Percentiles rank a stretch among this genome's conserved stretches.
These are phyloP conservation scores for Megaptera novaeangliae DNA, from an alignment of 2,113 vertebrate genomes.

Conservation along the genomic window DNA sequence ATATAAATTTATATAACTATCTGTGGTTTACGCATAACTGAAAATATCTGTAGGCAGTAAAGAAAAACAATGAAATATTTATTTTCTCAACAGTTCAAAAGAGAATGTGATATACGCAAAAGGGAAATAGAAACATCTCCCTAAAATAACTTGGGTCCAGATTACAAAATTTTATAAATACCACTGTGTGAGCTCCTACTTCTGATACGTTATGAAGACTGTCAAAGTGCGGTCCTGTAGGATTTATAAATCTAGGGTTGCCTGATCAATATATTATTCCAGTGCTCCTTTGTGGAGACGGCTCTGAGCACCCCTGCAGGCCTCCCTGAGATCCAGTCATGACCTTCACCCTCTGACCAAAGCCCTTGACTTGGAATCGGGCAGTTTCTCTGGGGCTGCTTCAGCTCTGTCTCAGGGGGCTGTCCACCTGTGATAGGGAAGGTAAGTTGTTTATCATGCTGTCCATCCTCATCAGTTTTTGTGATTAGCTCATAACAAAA, in stretches of 20 bases:
- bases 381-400: neutral
- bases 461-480: neutral
- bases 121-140: neutral
- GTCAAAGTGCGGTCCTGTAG: no score
- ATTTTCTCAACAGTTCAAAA: neutral
- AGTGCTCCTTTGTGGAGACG: neutral
- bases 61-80: neutral
- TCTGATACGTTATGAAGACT: neutral
- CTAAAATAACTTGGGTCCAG: neutral
- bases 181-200: neutral
- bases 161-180: neutral
- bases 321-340: no score
- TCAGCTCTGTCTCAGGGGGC: neutral
- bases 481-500: neutral
- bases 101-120: neutral
- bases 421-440: neutral
- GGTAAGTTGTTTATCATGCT: no score
- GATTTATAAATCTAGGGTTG: neutral
- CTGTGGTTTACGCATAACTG: no score
- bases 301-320: neutral
- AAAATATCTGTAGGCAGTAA: no score
- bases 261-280: neutral
- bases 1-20: no score
- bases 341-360: neutral
- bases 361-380: neutral